Conservation (phyloP, 2,888 invertebrate genomes). For the Aphidius colemani region DNA sequence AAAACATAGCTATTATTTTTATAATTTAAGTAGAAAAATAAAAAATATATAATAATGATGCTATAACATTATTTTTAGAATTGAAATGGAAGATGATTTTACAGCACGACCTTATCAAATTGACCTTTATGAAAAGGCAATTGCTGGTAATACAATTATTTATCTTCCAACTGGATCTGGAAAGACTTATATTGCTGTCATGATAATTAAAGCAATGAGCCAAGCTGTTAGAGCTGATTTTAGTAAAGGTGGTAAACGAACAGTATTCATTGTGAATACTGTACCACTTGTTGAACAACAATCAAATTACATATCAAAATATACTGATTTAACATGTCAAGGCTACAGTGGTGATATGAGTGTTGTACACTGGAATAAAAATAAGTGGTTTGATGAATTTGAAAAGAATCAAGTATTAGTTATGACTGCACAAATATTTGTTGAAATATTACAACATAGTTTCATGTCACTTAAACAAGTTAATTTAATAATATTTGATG, state of each 20-base stretch:
- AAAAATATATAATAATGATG: background rate
- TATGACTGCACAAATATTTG: slow-evolving; percentile 84
- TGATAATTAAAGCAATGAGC: slow-evolving; percentile 69
- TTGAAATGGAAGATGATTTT: slow-evolving; percentile 45
- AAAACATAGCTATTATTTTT: background rate
- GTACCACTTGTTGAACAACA: slow-evolving; percentile 84
- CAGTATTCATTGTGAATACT: slow-evolving; percentile 80
- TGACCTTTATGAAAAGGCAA: slow-evolving; percentile 75
- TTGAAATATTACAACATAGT: slow-evolving; percentile 70
- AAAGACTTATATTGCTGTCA: slow-evolving; percentile 89
- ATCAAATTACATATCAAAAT: slow-evolving; percentile 66
- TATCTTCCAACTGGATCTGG: slow-evolving; percentile 93
- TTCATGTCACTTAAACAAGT: slow-evolving; percentile 62
- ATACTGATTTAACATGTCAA: slow-evolving; percentile 68
- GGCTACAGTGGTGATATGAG: slow-evolving; percentile 76
- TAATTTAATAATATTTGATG: slow-evolving; percentile 89
- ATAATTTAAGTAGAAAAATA: slow-evolving; percentile 11
- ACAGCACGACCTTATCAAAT: slow-evolving; percentile 70
- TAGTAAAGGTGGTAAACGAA: slow-evolving; percentile 72
- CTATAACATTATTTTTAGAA: background rate
- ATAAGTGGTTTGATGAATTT: slow-evolving; percentile 71
- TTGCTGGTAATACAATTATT: slow-evolving; percentile 81
- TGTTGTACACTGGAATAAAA: slow-evolving; percentile 73
- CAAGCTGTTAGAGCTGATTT: slow-evolving; percentile 60
- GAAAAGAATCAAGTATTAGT: slow-evolving; percentile 72